Evolutionary conservation across 2,113 vertebrate genomes (phyloP), one percentile per base, ranked within the genome.

Genomic region (Dasypus novemcinctus): DNA sequence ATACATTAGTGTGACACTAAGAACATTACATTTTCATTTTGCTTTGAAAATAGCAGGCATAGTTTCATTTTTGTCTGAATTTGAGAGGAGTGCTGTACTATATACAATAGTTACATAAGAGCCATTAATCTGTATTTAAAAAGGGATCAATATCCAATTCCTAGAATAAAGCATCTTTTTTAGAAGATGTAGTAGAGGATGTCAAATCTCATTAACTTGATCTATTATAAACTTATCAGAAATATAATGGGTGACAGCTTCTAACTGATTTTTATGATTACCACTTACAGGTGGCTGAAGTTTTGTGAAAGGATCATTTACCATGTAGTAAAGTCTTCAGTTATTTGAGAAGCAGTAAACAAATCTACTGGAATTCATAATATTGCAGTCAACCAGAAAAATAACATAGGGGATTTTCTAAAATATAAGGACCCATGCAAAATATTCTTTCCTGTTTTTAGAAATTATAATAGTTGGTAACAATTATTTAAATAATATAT

Each of bases 211-310:
- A 91, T 97, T 97, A 93, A 38, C 72, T 97, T 96, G 36, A 13
- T 95, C 94, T 98, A 76, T 89, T 38, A 54, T 31, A 95, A 93
- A 49, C 86, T 97, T 97, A 96, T 97, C 87, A 97, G 96, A 87
- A 94, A 96, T 96, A 66, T 85, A 91, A 90, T 93, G 93, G n/a
- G 64, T 96, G 94, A 93, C 64, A 97, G 80, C 43, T 81, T 97
- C 89, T 92, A 93, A 92, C 84, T 9, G 1, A 90, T 94, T 87
- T 95, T 96, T 74, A 88, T 76, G 86, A 95, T 97, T 96, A 85
- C 92, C 75, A 85, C 63, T 93, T 36, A 52, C 17, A 93, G 82
- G 72, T 84, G 78, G 41, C 41, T 92, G 23, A 94, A 91, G 64
- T 18, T 33, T 91, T 49, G 38, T 89, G 81, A 64, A 74, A 78